phyloP scores from a whole-genome alignment of 2,888 invertebrate genomes.

The Drosophila paramelanica region DNA sequence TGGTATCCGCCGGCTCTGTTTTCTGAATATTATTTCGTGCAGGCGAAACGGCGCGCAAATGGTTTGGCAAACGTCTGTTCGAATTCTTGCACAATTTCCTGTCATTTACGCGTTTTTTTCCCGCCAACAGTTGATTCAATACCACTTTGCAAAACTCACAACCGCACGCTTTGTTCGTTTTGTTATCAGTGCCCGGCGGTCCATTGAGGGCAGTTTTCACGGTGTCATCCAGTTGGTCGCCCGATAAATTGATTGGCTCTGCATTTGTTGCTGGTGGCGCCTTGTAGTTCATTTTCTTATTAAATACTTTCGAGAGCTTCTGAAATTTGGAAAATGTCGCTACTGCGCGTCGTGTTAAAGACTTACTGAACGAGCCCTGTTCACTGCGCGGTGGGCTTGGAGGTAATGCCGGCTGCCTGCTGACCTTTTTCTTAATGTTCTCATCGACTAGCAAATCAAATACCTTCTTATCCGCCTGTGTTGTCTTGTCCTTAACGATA shows the following conservation, averaged over 20 bases:
- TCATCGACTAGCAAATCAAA: constrained; percentile 4
- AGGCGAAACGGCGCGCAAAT: constrained; percentile 2
- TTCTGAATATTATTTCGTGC: not conserved
- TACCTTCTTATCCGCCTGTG: constrained; percentile 16
- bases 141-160: constrained; percentile 49
- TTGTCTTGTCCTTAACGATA: constrained; percentile 21
- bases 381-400: not conserved
- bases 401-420: not conserved
- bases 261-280: not conserved
- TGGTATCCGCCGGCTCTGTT: not conserved
- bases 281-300: constrained; percentile 41
- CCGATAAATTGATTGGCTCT: not conserved
- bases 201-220: not conserved
- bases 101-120: constrained; percentile 14
- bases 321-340: constrained; percentile 47
- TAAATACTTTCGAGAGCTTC: constrained; percentile 43
- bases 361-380: constrained; percentile 29
- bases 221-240: constrained; percentile 2
- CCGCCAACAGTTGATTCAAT: constrained; percentile 22
- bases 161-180: constrained; percentile 8
- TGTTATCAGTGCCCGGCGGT: not conserved
- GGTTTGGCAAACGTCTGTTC: not conserved
- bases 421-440: not conserved
- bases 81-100: constrained; percentile 26
- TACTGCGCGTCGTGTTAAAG: constrained; percentile 36